phyloP scores from a whole-genome alignment of 2,113 vertebrate species.

The Phoenicopterus ruber region DNA sequence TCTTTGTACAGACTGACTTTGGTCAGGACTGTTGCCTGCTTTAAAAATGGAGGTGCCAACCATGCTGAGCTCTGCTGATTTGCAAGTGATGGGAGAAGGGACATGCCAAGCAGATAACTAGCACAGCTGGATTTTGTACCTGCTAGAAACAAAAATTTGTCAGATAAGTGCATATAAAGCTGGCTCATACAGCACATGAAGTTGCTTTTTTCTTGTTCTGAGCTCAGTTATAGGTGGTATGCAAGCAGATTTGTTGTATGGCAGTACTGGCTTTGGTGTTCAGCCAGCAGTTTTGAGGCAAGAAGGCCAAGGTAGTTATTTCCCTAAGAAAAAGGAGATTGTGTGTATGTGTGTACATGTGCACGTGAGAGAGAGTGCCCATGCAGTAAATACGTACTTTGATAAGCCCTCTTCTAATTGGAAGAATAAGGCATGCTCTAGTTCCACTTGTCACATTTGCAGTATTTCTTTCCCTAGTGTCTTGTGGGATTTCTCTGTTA shows the following conservation, averaged over 20 bases:
- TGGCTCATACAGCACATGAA: not conserved
- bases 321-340: not conserved
- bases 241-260: not conserved
- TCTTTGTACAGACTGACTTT: not conserved
- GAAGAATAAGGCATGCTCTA: not conserved
- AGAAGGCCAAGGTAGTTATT: not conserved
- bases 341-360: too few relatives aligned
- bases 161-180: not conserved
- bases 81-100: not conserved
- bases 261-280: not conserved
- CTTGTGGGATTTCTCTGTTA: not conserved
- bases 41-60: not conserved
- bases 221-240: not conserved
- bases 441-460: not conserved
- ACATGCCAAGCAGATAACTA: not conserved
- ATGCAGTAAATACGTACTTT: not conserved
- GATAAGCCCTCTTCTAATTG: not conserved
- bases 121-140: not conserved
- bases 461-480: not conserved
- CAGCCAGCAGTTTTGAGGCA: not conserved
- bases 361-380: not conserved
- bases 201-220: not conserved
- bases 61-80: not conserved
- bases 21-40: not conserved
- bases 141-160: not conserved